Evolutionary conservation across 2,113 vertebrate species (phyloP).

Genomic region (Neotoma lepida): DNA sequence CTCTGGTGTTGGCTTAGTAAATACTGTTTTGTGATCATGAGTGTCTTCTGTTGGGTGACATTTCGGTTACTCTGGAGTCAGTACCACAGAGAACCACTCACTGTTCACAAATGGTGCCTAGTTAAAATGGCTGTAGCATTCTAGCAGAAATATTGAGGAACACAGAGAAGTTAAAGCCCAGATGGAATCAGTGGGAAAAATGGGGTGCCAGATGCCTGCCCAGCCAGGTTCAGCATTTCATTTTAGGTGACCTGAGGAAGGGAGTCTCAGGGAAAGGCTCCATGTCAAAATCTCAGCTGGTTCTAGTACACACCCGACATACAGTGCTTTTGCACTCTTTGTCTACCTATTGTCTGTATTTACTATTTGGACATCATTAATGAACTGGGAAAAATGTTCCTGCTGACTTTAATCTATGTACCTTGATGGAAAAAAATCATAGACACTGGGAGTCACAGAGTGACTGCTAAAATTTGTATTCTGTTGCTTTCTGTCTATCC

Average conservation of each 20-base stretch:
- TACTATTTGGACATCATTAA: not conserved
- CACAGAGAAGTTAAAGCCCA: not conserved
- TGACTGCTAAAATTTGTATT: not conserved
- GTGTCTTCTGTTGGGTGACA: slow-evolving; percentile 8
- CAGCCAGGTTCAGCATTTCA: not conserved
- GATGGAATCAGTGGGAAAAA: not conserved
- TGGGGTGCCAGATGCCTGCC: not conserved
- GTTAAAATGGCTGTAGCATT: not conserved
- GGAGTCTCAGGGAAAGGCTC: not conserved
- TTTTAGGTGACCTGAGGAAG: not conserved
- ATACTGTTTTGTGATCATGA: slow-evolving; percentile 26
- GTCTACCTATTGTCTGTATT: not conserved
- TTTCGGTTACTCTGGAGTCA: slow-evolving; percentile 36
- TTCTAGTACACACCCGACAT: not conserved
- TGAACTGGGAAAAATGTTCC: not conserved
- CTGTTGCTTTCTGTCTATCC: not conserved
- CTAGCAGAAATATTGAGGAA: not conserved
- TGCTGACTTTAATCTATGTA: not conserved
- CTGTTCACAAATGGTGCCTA: not conserved
- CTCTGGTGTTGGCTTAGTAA: not conserved
- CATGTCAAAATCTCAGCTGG: not conserved
- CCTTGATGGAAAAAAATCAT: not conserved
- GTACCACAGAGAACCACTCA: not conserved
- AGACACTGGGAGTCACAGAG: not conserved
- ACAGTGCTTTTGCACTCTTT: not conserved